Evolutionary conservation across 1,140 invertebrate species (phyloP), one percentile per base, ranked within the genome.

Genomic region (Penaeus vannamei): DNA sequence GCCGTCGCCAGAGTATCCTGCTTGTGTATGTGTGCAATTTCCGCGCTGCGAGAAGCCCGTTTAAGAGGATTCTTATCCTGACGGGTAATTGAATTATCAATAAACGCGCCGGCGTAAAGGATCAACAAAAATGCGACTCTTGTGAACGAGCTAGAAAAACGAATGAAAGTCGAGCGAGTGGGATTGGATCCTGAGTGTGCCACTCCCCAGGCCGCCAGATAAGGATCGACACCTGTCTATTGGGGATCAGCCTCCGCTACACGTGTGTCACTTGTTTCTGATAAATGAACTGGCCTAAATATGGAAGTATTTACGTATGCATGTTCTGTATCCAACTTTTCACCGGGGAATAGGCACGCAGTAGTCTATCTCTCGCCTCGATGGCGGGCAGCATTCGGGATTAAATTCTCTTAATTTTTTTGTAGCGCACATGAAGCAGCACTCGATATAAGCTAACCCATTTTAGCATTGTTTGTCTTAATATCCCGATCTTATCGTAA

Each of bases 181-280:
- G 62, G 86, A 87, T 87, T 87, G 86, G 86, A 87, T 85, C 81
- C 61, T 32, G 32, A 53, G 64, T 72, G 32, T 84, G 64, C 86
- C 81, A 77, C 66, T 77, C 80, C 86, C 82, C 81, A 61, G 81
- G 64, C 86, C 81, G 81, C 81, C 86, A 84, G 81, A 83, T 83
- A 88, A 84, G 86, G 81, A 83, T 84, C 80, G 81, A 83, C 80
- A 83, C 86, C 81, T 83, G 80, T 84, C 80, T 83, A 76, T 88
- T 83, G 86, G 86, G 69, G 86, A 88, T 88, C 81, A 84, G 86
- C 80, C 86, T 88, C 86, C 86, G 76, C 86, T 88, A 88, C 86
- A 88, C 86, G 86, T 77, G 86, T 84, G 86, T 88, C 86, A 88
- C 86, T 88, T 88, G 86, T 88, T 88, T 88, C 86, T 88, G 86